Evolutionary conservation across 2,888 invertebrate genomes (phyloP), one percentile per base, ranked within the genome.

Genomic region (Acleris emargana): DNA sequence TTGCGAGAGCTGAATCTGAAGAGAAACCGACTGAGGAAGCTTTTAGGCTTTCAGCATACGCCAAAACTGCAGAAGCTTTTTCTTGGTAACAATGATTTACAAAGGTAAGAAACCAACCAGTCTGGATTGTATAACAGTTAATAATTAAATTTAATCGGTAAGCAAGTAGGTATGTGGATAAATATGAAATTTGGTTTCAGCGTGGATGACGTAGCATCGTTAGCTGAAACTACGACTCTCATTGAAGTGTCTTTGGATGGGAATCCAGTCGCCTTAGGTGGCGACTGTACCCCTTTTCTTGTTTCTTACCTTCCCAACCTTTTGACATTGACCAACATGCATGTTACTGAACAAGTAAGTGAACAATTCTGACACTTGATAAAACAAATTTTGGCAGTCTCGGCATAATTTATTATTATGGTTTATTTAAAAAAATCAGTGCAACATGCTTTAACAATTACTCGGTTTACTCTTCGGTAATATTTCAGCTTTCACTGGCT

Each of bases 1-100:
- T 87, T 99, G 47, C 95, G 96, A 71, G 98, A 99, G 82, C 89
- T 99, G 58, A 99, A 99, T 89, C 91, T 99, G 47, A 95, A 97
- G 76, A 94, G 98, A 61, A 99, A 99, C 86, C 94, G 95, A 71
- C 93, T 98, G 58, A 95, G 95, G 73, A 96, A 96, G 71, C 91
- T 98, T 70, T 92, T 95, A 68, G 97, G 98, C 22, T 97, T 98
- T 78, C 95, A 96, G 71, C 95, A 96, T 73, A 94, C 96, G 68
- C 95, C 95, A 20, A 94, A 95, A 86, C 82, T 97, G 78, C 94
- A 97, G 83, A 96, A 97, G 79, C 86, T 97, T 52, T 97, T 96
- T 87, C 93, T 97, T 67, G 97, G 96, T 76, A 97, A 97, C 81
- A 97, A 97, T 86, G 96, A 94, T 72, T 84, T 94, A 69, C 94